Base-by-base conservation (phyloP, 2,113 vertebrate genomes). In the Aplodontia rufa region DNA sequence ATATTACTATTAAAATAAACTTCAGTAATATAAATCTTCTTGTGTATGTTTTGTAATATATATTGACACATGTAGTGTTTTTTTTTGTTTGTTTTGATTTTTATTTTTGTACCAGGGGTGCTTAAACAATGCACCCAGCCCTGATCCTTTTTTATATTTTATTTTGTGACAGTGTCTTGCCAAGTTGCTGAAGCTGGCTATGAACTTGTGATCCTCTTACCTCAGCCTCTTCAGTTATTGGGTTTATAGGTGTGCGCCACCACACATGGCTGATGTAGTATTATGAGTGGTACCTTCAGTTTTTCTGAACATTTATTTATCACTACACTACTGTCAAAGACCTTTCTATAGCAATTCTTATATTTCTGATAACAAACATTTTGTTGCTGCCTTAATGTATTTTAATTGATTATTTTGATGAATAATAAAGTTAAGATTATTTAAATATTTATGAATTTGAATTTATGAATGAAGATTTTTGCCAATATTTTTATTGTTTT, bases 321-420 rank as follows among this genome's bases (percentile, higher is more conserved):
- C 19, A 83, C 8, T 79, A 37, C n/a, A 60, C 2, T 71, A 49
- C 66, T 96, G 62, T 80, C 26, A 84, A 60, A 91, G 55, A 74
- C 28, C 14, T 87, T 93, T 82, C 47, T 87, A 51, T 51, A 81
- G 22, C 3, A 87, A 60, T 75, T 71, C 28, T 64, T 78, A 51
- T 64, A 75, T 96, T 90, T 60, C 17, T 92, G 82, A 45, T 76
- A 53, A 76, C 8, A 88, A 79, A 68, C 20, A 66, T 69, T 87
- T 91, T 66, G 42, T 91, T 72, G 3, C 12, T 75, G 20, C 8
- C 30, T 49, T 71, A 85, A 84, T 24, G 24, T 76, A 68, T 47
- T 78, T 89, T 74, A 69, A 58, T 80, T 66, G 9, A 28, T 66
- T 58, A 64, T 3, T 76, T 30, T 66, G 22, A 51, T 75, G 69